phyloP scores from a whole-genome alignment of 2,888 invertebrate species.

The Hydroisotoma schaefferi region DNA sequence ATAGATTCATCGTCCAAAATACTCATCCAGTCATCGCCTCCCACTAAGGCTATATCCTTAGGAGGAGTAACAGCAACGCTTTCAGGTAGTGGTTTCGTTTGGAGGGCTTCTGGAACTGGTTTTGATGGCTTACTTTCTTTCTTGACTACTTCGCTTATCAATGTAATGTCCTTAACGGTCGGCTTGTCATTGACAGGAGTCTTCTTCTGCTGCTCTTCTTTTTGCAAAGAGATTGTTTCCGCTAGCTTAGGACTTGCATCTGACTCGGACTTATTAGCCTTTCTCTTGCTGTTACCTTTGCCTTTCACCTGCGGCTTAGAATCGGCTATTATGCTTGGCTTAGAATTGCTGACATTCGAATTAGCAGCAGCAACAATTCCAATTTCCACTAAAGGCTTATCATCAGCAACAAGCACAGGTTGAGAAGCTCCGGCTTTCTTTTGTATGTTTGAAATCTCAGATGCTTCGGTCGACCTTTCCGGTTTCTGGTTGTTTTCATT shows the following conservation, averaged over 20 bases:
- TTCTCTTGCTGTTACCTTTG: not conserved
- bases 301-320: not conserved
- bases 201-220: too few relatives aligned
- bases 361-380: not conserved
- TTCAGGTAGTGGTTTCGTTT: not conserved
- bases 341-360: not conserved
- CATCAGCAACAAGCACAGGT: too few relatives aligned
- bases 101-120: not conserved
- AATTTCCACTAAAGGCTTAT: too few relatives aligned
- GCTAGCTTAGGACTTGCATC: too few relatives aligned
- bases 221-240: too few relatives aligned
- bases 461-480: not conserved
- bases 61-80: not conserved
- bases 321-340: too few relatives aligned
- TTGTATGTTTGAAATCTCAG: too few relatives aligned
- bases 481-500: too few relatives aligned
- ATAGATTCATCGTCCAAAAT: constrained; percentile 33
- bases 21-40: constrained; percentile 15
- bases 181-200: too few relatives aligned
- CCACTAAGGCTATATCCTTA: not conserved
- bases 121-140: not conserved
- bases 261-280: not conserved
- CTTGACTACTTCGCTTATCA: too few relatives aligned
- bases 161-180: too few relatives aligned
- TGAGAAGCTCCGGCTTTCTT: not conserved